Percentiles rank a stretch among this genome's conserved stretches.
phyloP scores from a whole-genome alignment of 2,797 vertebrate species.

The Ispidina picta region DNA sequence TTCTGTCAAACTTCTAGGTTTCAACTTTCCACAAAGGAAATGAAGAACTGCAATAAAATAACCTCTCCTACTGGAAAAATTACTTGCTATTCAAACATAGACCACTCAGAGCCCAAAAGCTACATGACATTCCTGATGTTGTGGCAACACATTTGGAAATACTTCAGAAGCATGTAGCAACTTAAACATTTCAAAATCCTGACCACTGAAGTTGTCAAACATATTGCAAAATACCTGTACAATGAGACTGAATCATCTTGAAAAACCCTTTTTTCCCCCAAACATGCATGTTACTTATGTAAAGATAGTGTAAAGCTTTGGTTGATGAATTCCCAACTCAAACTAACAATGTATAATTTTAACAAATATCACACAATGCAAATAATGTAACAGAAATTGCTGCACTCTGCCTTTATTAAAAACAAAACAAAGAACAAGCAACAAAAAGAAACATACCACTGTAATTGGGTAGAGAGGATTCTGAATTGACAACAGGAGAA shows the following conservation, averaged over 20 bases:
- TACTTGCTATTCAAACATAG: background rate
- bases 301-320: background rate
- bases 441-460: conserved; percentile 81
- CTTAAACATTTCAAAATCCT: conserved; percentile 14
- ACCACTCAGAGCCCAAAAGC: background rate
- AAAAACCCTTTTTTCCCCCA: background rate
- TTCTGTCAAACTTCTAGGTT: background rate
- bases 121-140: background rate
- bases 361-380: background rate
- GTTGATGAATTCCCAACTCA: background rate
- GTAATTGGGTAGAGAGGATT: conserved; percentile 98
- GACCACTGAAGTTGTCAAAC: background rate
- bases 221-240: background rate
- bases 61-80: background rate
- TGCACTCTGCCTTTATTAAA: background rate
- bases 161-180: background rate
- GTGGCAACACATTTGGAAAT: background rate
- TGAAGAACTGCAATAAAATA: background rate
- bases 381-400: background rate
- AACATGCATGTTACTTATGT: background rate
- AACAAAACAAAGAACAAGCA: no score
- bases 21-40: background rate
- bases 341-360: background rate
- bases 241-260: accelerated
- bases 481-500: conserved; percentile 95